phyloP scores from a whole-genome alignment of 2,888 invertebrate species.

The Calliphora vomitoria region DNA sequence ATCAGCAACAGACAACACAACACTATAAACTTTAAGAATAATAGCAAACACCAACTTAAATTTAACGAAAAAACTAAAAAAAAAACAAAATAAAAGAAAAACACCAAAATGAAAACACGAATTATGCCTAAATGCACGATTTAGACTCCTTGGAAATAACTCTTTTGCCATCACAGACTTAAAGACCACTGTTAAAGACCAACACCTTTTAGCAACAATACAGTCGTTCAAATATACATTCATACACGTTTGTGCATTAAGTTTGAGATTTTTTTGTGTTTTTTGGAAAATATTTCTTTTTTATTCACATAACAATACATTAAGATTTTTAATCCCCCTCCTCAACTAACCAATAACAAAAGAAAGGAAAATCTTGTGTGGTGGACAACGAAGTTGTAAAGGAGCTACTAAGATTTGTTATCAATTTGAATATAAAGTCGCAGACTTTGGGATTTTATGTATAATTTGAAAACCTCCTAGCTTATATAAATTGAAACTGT shows the following conservation, averaged over 20 bases:
- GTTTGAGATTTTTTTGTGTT: not conserved
- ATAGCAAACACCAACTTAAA: slow-evolving; percentile 51
- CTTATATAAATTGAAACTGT: too few relatives aligned
- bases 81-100: slow-evolving; percentile 42
- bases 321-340: slow-evolving; percentile 28
- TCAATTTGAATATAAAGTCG: too few relatives aligned
- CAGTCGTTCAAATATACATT: not conserved
- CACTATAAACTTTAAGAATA: slow-evolving; percentile 77
- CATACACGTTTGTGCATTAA: slow-evolving; percentile 15
- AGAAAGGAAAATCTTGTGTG: slow-evolving; percentile 41
- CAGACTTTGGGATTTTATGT: too few relatives aligned
- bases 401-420: not conserved
- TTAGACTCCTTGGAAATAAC: slow-evolving; percentile 72
- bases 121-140: slow-evolving; percentile 75
- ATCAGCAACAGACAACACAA: slow-evolving; percentile 62
- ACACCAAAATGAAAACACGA: slow-evolving; percentile 70
- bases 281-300: slow-evolving; percentile 21
- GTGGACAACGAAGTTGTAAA: not conserved
- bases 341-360: slow-evolving; percentile 21
- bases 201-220: slow-evolving; percentile 66
- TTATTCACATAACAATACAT: slow-evolving; percentile 62
- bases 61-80: slow-evolving; percentile 22
- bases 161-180: slow-evolving; percentile 65
- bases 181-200: slow-evolving; percentile 70
- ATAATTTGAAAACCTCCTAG: too few relatives aligned